These are phyloP conservation scores for Drosophila sp. DNA, from an alignment of 1,140 invertebrate species.

Conservation along the genomic window DNA sequence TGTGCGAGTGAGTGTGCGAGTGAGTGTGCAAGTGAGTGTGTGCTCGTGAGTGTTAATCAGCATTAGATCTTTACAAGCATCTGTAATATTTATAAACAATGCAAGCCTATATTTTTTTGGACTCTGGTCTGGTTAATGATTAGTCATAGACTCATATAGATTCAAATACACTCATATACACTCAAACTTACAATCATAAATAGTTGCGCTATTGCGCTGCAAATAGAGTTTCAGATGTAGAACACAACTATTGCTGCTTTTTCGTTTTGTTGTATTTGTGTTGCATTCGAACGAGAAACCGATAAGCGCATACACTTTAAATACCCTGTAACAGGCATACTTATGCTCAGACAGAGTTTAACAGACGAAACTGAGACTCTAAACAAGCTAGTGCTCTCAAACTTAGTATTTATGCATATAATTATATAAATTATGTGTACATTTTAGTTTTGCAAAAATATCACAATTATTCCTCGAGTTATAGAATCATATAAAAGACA, in stretches of 20 bases:
- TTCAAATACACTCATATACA: neutral
- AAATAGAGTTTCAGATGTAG: constrained; percentile 10
- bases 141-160: constrained; percentile 2
- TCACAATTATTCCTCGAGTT: neutral
- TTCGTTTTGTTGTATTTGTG: neutral
- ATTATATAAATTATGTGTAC: neutral
- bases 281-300: neutral
- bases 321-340: neutral
- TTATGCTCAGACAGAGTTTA: neutral
- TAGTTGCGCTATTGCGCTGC: neutral
- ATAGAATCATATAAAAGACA: no score
- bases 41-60: constrained; percentile 24
- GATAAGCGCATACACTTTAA: neutral
- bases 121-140: constrained; percentile 23
- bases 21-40: constrained; percentile 11
- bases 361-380: neutral
- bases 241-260: neutral
- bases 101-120: constrained; percentile 31
- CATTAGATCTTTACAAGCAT: constrained; percentile 36
- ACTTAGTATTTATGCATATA: neutral
- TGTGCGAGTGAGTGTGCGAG: constrained; percentile 17
- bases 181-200: constrained; percentile 3
- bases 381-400: neutral
- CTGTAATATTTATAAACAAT: constrained; percentile 50
- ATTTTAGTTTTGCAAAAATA: neutral